Conservation (phyloP, 2,888 invertebrate species). For the Cheiracanthium punctorium region DNA sequence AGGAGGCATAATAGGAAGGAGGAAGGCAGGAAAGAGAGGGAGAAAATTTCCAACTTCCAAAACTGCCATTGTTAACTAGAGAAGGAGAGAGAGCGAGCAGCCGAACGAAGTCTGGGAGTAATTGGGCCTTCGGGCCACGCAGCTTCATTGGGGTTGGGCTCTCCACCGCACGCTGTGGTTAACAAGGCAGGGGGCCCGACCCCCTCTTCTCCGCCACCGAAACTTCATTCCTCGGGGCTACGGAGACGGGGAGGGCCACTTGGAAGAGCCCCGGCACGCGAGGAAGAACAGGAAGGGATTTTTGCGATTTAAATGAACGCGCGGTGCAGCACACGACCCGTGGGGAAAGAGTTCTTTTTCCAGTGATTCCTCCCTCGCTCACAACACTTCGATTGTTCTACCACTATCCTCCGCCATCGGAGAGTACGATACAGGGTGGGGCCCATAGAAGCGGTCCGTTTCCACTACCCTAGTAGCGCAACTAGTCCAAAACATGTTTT, state of each 20-base stretch:
- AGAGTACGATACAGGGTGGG: no score
- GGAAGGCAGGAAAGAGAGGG: conserved; percentile 28
- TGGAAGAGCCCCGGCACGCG: conserved; percentile 62
- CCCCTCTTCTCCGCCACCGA: neutral
- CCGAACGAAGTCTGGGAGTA: conserved; percentile 8
- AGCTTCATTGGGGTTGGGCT: conserved; percentile 66
- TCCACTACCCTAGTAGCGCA: no score
- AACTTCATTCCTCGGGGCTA: conserved; percentile 60
- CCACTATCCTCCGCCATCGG: no score
- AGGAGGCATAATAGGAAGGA: conserved; percentile 65
- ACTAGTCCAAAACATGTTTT: no score
- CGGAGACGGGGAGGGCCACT: conserved; percentile 32
- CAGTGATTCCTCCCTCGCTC: no score
- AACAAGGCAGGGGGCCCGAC: conserved; percentile 61
- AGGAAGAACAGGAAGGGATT: conserved; percentile 49
- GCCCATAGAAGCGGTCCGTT: no score
- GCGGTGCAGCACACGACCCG: no score
- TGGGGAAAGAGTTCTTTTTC: no score
- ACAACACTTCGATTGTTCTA: no score
- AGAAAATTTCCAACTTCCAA: conserved; percentile 49
- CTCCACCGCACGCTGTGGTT: conserved; percentile 67
- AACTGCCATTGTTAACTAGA: conserved; percentile 70
- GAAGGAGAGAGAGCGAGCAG: no score
- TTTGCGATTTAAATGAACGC: conserved; percentile 3
- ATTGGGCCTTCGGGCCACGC: conserved; percentile 59